These are phyloP conservation scores for Axis porcinus DNA, from an alignment of 2,113 vertebrate species.

Conservation along the genomic window DNA sequence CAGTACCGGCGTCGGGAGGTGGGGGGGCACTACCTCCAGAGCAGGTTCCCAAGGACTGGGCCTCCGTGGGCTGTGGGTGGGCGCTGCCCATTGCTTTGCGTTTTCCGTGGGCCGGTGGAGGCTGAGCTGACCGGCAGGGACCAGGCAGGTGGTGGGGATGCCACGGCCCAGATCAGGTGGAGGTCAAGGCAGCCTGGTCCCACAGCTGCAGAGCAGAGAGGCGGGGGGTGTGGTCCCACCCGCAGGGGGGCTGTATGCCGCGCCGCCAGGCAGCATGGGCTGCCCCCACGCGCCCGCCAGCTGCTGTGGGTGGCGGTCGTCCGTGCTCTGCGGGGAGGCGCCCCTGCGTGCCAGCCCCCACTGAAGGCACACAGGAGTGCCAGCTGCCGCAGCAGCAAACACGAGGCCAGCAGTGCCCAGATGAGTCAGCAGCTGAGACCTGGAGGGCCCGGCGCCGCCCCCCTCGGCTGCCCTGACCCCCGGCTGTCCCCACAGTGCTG, in stretches of 20 bases:
- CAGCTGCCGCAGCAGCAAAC: fast-evolving
- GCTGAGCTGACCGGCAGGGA: fast-evolving
- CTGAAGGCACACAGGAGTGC: neutral
- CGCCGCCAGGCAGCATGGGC: fast-evolving
- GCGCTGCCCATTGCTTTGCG: fast-evolving
- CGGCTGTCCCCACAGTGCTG: constrained; percentile 67
- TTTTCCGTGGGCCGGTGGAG: neutral
- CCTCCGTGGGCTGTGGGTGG: neutral
- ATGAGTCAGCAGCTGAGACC: neutral
- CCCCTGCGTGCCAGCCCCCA: fast-evolving
- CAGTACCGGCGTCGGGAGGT: neutral
- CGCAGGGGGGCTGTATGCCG: fast-evolving
- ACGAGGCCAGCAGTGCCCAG: fast-evolving
- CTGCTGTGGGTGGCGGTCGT: neutral
- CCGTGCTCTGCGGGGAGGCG: neutral
- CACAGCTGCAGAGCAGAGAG: neutral
- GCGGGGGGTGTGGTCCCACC: fast-evolving
- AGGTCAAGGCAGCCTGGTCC: neutral
- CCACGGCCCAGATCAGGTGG: neutral
- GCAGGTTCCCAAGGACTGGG: neutral
- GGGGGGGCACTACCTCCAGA: fast-evolving
- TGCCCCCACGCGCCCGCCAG: neutral
- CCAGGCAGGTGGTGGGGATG: fast-evolving
- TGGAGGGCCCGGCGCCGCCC: fast-evolving
- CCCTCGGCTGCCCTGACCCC: neutral